Evolutionary conservation across 1,140 invertebrate species (phyloP).

Genomic region (Caenorhabditis briggsae): DNA sequence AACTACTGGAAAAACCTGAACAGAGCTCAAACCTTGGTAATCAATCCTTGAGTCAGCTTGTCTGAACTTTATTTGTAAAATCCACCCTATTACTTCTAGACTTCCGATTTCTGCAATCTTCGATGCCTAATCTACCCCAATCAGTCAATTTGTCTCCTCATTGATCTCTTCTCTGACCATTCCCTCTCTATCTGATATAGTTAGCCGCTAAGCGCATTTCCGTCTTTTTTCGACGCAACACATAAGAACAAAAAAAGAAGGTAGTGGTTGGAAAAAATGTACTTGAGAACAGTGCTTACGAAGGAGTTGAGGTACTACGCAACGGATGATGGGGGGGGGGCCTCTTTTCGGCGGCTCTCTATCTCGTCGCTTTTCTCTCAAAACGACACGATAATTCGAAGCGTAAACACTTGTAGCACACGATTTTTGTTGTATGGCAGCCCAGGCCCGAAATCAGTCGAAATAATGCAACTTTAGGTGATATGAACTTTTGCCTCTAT

Average conservation of each 20-base stretch:
- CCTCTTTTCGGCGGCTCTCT: conserved; percentile 49
- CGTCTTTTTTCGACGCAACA: not conserved
- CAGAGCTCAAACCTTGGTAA: too few species aligned
- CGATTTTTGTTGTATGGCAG: conserved; percentile 25
- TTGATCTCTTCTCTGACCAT: conserved; percentile 11
- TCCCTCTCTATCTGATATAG: not conserved
- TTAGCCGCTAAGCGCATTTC: conserved; percentile 6
- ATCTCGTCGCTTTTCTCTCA: conserved; percentile 42
- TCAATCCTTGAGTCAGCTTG: too few species aligned
- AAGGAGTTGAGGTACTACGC: not conserved
- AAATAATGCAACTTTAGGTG: conserved; percentile 15
- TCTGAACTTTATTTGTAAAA: too few species aligned
- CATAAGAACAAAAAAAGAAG: conserved; percentile 36
- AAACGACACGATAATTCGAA: conserved; percentile 56
- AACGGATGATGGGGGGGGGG: conserved; percentile 2
- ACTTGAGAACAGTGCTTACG: conserved; percentile 45
- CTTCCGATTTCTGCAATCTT: too few species aligned
- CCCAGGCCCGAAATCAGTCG: not conserved
- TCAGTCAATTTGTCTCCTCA: too few species aligned
- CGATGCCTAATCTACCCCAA: too few species aligned
- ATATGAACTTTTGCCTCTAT: not conserved
- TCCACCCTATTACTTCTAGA: too few species aligned
- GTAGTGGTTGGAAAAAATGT: conserved; percentile 16
- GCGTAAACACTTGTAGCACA: conserved; percentile 55
- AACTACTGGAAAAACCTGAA: too few species aligned